Conservation (phyloP, 2,888 invertebrate species). For the Nesidiocoris tenuis region DNA sequence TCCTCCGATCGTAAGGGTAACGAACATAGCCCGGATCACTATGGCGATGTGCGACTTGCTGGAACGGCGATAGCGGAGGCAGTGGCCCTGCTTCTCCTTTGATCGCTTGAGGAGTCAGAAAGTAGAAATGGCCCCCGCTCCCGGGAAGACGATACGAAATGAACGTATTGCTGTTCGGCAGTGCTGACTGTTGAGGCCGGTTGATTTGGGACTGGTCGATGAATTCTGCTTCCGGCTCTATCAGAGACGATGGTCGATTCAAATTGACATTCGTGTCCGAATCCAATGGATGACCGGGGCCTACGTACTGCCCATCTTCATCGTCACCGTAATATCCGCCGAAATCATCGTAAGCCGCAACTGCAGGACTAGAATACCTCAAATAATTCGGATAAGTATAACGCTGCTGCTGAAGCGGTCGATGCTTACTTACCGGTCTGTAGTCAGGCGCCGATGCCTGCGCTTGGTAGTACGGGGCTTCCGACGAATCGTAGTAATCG, state of each 20-base stretch:
- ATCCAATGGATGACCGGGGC: slow-evolving; percentile 58
- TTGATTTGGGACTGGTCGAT: slow-evolving; percentile 54
- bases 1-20: background rate
- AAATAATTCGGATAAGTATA: slow-evolving; percentile 31
- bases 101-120: slow-evolving; percentile 66
- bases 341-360: slow-evolving; percentile 15
- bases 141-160: slow-evolving; percentile 71
- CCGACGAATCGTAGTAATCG: slow-evolving; percentile 38
- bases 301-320: slow-evolving; percentile 7
- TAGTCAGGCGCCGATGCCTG: background rate
- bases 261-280: slow-evolving; percentile 73
- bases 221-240: slow-evolving; percentile 69
- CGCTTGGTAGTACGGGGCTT: slow-evolving; percentile 35
- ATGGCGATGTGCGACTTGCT: background rate
- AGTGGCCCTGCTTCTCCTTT: slow-evolving; percentile 14
- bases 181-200: background rate
- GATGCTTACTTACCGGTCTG: slow-evolving; percentile 1
- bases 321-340: slow-evolving; percentile 31
- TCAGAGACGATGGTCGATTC: slow-evolving; percentile 64
- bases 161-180: slow-evolving; percentile 53
- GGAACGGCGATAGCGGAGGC: background rate
- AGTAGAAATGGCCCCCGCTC: slow-evolving; percentile 75
- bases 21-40: background rate
- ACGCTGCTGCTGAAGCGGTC: slow-evolving; percentile 5
- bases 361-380: slow-evolving; percentile 40